phyloP scores from a whole-genome alignment of 1,140 invertebrate genomes.

The Drosophila prosaltans region DNA sequence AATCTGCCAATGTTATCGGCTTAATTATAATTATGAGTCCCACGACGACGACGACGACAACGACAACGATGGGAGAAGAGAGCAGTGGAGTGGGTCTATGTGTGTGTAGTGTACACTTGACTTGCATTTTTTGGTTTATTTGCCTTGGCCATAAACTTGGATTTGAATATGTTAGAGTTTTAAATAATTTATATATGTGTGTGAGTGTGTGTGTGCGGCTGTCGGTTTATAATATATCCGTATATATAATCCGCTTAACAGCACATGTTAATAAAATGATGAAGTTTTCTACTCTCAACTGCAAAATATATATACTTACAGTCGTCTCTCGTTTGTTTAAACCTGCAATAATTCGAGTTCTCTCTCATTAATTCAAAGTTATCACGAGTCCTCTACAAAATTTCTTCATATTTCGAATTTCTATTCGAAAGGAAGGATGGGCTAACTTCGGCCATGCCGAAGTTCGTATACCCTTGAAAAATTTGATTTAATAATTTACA shows the following conservation, averaged over 20 bases:
- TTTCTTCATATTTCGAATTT: too few species aligned
- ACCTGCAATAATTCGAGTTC: too few species aligned
- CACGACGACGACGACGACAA: constrained; percentile 58
- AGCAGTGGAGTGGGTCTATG: not conserved
- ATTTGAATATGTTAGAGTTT: constrained; percentile 77
- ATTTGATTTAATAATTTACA: too few species aligned
- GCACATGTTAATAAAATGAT: constrained; percentile 74
- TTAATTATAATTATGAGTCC: constrained; percentile 80
- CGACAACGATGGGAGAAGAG: constrained; percentile 39
- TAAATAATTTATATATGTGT: constrained; percentile 54
- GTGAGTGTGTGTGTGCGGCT: constrained; percentile 22
- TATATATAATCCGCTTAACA: constrained; percentile 69
- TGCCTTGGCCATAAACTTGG: constrained; percentile 67
- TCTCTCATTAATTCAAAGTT: too few species aligned
- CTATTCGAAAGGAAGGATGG: too few species aligned
- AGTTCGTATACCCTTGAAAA: too few species aligned
- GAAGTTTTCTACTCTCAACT: constrained; percentile 3
- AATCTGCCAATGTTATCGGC: constrained; percentile 79
- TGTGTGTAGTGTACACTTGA: constrained; percentile 57
- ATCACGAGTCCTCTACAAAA: too few species aligned
- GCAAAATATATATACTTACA: not conserved
- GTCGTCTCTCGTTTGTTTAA: too few species aligned
- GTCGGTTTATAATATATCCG: constrained; percentile 30
- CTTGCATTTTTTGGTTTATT: constrained; percentile 53
- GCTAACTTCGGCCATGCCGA: too few species aligned